Conservation (phyloP, 2,797 vertebrate species). For the Ctenosaura bakeri region DNA sequence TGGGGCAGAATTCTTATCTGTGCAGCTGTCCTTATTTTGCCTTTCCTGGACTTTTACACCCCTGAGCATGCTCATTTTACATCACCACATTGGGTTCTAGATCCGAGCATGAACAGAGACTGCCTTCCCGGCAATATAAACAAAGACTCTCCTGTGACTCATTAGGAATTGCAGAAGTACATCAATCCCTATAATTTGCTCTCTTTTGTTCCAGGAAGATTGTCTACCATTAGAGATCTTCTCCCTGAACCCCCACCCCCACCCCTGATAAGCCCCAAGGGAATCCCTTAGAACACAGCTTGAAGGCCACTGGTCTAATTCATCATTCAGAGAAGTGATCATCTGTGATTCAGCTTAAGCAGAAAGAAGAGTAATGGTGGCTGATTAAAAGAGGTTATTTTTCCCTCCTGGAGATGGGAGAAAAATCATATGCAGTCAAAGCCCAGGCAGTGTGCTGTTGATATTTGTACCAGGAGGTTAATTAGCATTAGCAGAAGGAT, state of each 20-base stretch:
- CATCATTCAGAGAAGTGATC: neutral
- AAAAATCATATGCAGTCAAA: conserved; percentile 51
- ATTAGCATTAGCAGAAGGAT: conserved; percentile 75
- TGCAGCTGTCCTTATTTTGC: no score
- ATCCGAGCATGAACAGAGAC: neutral
- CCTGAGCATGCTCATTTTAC: neutral
- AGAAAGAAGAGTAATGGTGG: conserved; percentile 46
- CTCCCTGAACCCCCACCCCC: neutral
- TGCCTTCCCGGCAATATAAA: neutral
- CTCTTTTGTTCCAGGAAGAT: neutral
- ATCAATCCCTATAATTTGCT: neutral
- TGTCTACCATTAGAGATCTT: neutral
- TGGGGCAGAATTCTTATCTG: no score
- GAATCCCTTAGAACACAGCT: neutral
- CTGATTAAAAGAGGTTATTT: neutral
- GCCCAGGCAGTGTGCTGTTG: conserved; percentile 58
- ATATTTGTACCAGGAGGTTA: conserved; percentile 72
- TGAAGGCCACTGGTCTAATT: conserved; percentile 5
- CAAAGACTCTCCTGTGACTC: neutral
- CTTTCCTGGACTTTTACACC: no score
- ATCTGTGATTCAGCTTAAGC: conserved; percentile 31
- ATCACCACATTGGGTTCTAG: neutral
- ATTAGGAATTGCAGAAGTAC: neutral
- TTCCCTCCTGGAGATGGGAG: neutral
- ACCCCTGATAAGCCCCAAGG: neutral